phyloP scores from a whole-genome alignment of 2,113 vertebrate genomes.

The Lagenorhynchus albirostris region DNA sequence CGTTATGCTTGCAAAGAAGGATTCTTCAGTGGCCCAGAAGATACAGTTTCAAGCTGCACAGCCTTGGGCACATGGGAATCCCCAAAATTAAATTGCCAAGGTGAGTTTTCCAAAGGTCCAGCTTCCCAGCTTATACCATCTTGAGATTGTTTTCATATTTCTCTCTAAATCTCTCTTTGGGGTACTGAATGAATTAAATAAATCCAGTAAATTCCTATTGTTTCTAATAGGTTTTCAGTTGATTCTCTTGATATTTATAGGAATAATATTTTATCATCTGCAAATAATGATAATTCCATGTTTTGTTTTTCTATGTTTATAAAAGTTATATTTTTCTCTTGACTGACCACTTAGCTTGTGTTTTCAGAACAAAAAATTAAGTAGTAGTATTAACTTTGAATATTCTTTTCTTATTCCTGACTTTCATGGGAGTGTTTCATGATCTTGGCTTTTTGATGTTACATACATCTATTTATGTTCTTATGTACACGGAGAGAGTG shows the following conservation, averaged over 20 bases:
- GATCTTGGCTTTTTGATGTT: neutral
- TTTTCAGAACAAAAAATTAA: slow-evolving; percentile 35
- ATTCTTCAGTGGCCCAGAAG: slow-evolving; percentile 64
- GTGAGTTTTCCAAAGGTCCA: slow-evolving; percentile 47
- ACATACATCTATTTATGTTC: neutral
- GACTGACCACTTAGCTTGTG: neutral
- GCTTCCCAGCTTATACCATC: neutral
- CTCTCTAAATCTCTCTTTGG: neutral
- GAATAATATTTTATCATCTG: neutral
- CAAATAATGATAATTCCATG: neutral
- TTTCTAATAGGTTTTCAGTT: neutral
- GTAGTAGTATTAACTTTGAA: neutral
- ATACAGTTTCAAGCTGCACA: slow-evolving; percentile 70
- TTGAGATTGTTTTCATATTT: neutral
- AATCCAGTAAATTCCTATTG: neutral
- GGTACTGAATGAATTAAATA: neutral
- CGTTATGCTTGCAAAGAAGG: slow-evolving; percentile 79
- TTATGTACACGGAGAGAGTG: neutral
- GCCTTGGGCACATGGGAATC: slow-evolving; percentile 57
- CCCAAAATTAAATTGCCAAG: slow-evolving; percentile 57
- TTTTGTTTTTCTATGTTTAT: neutral
- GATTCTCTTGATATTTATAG: neutral
- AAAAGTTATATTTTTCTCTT: neutral
- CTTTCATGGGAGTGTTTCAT: neutral
- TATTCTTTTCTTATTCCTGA: neutral